Percentiles rank a stretch among this genome's conserved stretches.
These are phyloP conservation scores for Phaethon lepturus DNA, from an alignment of 2,113 vertebrate species.

Conservation along the genomic window DNA sequence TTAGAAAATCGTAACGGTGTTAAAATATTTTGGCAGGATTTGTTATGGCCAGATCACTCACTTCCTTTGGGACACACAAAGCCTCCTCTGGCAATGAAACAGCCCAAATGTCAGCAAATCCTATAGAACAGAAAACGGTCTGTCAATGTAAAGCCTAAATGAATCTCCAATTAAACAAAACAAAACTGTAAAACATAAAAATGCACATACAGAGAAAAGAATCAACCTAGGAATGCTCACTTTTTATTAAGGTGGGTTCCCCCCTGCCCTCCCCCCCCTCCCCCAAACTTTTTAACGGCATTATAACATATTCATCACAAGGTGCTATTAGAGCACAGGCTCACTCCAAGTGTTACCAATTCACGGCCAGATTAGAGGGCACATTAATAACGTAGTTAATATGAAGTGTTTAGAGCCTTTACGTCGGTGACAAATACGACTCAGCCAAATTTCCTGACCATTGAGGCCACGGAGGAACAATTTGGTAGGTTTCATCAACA, in stretches of 20 bases:
- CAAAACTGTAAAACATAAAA: conserved; percentile 21
- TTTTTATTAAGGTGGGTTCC: background rate
- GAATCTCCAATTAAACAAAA: conserved; percentile 21
- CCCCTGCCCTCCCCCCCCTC: too few relatives aligned
- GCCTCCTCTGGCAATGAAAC: conserved; percentile 49
- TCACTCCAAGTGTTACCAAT: conserved; percentile 74
- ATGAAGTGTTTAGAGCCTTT: conserved; percentile 83
- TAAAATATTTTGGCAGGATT: conserved; percentile 71
- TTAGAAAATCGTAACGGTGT: conserved; percentile 70
- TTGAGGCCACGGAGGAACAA: conserved; percentile 88
- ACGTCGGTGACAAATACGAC: conserved; percentile 85
- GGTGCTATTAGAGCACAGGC: conserved; percentile 69
- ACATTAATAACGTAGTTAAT: conserved; percentile 88
- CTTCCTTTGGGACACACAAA: conserved; percentile 71
- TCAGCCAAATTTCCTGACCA: conserved; percentile 88
- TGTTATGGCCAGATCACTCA: conserved; percentile 72
- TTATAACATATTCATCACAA: conserved; percentile 63
- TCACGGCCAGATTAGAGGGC: conserved; percentile 81
- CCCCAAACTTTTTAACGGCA: conserved; percentile 44
- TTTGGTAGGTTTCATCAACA: conserved; percentile 94
- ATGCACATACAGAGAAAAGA: background rate
- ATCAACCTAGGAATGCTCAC: background rate
- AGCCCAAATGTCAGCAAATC: conserved; percentile 36
- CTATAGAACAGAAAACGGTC: conserved; percentile 31
- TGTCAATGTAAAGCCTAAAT: conserved; percentile 23